These are phyloP conservation scores for Poeciliopsis turneri DNA, from an alignment of 2,797 vertebrate genomes.

Conservation along the genomic window DNA sequence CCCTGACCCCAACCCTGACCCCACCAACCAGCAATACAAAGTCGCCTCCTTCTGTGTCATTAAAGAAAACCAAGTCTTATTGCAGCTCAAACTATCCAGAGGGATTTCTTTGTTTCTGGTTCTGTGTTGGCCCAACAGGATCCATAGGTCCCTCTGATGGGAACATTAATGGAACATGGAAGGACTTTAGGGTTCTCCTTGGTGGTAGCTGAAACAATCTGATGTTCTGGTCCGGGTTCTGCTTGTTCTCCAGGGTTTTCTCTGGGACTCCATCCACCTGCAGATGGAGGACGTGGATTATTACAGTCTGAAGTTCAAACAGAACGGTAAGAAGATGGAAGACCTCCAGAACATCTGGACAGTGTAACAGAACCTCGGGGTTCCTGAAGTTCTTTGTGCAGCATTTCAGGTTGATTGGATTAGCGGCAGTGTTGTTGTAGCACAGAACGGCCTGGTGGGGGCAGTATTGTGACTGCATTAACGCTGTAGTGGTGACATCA, in stretches of 20 bases:
- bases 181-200: background rate
- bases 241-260: slow-evolving; percentile 70
- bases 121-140: background rate
- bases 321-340: slow-evolving; percentile 26
- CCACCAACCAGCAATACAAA: too few relatives aligned
- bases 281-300: slow-evolving; percentile 71
- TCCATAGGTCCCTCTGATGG: background rate
- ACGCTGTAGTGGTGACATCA: background rate
- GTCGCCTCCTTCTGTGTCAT: too few relatives aligned
- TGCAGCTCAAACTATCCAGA: too few relatives aligned
- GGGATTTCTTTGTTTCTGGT: background rate
- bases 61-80: too few relatives aligned
- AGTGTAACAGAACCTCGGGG: background rate
- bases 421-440: background rate
- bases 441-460: background rate
- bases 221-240: background rate
- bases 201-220: background rate
- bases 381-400: background rate
- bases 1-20: too few relatives aligned
- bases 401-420: background rate
- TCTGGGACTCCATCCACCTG: slow-evolving; percentile 89
- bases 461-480: background rate
- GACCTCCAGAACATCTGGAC: background rate
- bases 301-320: slow-evolving; percentile 79
- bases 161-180: background rate